phyloP scores from a whole-genome alignment of 2,113 vertebrate genomes.

The Fregata magnificens region DNA sequence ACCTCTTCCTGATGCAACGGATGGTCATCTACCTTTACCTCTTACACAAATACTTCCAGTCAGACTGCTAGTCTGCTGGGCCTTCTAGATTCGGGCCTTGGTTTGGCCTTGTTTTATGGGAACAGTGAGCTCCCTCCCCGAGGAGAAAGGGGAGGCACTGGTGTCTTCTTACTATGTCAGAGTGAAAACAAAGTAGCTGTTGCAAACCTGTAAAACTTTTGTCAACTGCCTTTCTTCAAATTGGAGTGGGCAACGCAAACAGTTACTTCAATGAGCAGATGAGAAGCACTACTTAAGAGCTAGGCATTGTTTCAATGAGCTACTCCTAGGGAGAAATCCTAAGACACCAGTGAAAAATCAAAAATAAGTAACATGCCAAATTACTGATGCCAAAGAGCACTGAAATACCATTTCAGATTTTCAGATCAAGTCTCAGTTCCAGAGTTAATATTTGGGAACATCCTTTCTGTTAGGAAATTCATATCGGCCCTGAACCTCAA shows the following conservation, averaged over 20 bases:
- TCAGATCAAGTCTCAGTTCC: not conserved
- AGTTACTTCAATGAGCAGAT: not conserved
- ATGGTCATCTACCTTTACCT: not conserved
- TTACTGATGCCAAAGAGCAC: not conserved
- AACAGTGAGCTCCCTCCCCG: not conserved
- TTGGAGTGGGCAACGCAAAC: not conserved
- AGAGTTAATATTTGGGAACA: not conserved
- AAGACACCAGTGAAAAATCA: not conserved
- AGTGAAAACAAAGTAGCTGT: not conserved
- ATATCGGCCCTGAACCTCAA: not conserved
- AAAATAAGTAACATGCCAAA: not conserved
- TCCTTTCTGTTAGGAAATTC: not conserved
- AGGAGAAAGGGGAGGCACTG: not conserved
- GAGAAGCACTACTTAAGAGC: not conserved
- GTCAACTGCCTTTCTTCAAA: not conserved
- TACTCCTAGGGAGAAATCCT: not conserved
- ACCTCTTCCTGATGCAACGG: not conserved
- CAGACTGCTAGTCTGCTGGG: not conserved
- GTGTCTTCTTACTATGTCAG: not conserved
- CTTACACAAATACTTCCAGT: not conserved
- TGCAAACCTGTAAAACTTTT: not conserved
- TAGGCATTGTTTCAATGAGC: not conserved
- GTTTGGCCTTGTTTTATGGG: not conserved
- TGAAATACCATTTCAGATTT: not conserved
- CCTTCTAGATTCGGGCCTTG: not conserved